A percentile compares a stretch with the other conserved stretches of the same genome.
These are phyloP conservation scores for Mustelus asterias DNA, from an alignment of 2,113 vertebrate species.

Conservation along the genomic window DNA sequence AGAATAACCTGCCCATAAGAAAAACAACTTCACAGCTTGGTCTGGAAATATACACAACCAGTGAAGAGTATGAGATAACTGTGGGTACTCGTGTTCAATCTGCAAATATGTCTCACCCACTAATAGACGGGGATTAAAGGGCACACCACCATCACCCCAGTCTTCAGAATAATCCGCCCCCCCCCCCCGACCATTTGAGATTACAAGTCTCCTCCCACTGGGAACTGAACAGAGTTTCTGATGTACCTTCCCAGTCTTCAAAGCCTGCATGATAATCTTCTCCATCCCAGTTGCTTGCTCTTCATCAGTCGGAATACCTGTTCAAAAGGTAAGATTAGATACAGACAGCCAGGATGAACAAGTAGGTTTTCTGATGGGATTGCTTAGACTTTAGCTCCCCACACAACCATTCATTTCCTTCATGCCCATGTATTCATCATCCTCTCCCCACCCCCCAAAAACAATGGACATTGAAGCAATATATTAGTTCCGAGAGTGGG, in stretches of 20 bases:
- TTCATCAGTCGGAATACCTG: constrained; percentile 71
- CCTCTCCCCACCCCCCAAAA: neutral
- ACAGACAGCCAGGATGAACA: neutral
- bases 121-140: neutral
- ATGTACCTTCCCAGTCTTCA: constrained; percentile 61
- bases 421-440: neutral
- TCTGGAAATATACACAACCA: no score
- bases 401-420: neutral
- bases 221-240: neutral
- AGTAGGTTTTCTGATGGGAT: neutral
- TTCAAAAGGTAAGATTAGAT: neutral
- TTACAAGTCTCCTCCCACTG: neutral
- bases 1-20: no score
- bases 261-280: constrained; percentile 60
- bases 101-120: neutral
- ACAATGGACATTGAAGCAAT: neutral
- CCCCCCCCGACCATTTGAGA: neutral
- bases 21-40: no score
- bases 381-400: neutral
- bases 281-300: constrained; percentile 78
- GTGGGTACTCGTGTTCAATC: neutral
- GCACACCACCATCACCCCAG: neutral
- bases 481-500: neutral
- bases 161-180: neutral
- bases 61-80: neutral